Base-by-base conservation (phyloP, 2,888 invertebrate species). In the Orchesella flavescens region DNA sequence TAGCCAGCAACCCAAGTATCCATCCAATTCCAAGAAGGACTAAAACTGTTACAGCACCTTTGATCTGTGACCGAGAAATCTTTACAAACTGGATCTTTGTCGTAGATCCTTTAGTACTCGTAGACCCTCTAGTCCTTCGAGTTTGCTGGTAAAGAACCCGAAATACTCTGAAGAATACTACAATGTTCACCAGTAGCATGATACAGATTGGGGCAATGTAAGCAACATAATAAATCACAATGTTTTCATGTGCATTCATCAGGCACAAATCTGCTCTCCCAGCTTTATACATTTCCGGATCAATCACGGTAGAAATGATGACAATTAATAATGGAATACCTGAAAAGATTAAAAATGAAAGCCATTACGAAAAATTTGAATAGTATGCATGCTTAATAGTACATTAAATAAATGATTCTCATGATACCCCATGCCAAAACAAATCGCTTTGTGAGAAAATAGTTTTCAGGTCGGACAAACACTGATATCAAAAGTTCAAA, bases 401-500 rank as follows among this genome's bases (percentile, higher is more conserved):
- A 34, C 3, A 34, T 34, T 34, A n/a, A n/a, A n/a, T n/a, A n/a
- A n/a, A n/a, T n/a, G n/a, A n/a, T n/a, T n/a, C n/a, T 34, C 34
- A 24, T 46, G 44, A 89, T 89, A 91, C 91, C 91, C 91, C 92
- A 92, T 19, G 91, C 91, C 65, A 90, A 87, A 4, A 91, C 21
- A 71, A 90, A 89, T 74, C 92, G 88, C 86, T 92, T 92, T 43
- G 91, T 74, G 88, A 92, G 89, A 87, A 92, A 92, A 69, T 89
- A 89, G 1, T 90, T 89, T 61, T 91, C 91, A 34, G 91, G 90
- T 59, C 90, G 90, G n/a, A 90, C 90, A 89, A 92, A 92, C 0
- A 92, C 91, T 7, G 90, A 91, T 74, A 92, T 90, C 43, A 92
- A 89, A 44, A 91, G 89, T 68, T 91, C 91, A 88, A 91, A 91